Evolutionary conservation across 64 coral and sea anemone genomes (phyloP), one percentile per base, ranked within the genome.

Genomic region (Astreopora myriophthalma): DNA sequence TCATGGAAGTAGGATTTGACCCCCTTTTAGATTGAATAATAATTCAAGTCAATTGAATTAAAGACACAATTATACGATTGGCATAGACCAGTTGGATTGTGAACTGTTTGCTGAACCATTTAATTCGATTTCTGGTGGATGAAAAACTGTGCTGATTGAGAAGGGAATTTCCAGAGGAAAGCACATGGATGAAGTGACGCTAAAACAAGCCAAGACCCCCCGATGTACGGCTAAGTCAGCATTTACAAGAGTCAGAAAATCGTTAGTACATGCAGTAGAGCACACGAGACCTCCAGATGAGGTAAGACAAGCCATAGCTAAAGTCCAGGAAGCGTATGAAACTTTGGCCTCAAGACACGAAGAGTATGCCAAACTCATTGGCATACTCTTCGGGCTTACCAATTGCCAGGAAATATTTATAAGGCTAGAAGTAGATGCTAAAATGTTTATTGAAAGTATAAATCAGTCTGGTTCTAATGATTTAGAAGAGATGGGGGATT

Each of bases 171-270:
- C 39, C 39, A 42, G 10, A 42, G 39, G 39, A 42, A 42, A 42
- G 39, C 39, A 11, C 49, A 66, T 85, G 81, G 81, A 35, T 25
- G 57, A 55, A 40, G 26, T 16, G 40, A 48, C 35, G 35, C 35
- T 89, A 89, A 89, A 89, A 37, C 31, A 49, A 76, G 73, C 87
- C 17, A 89, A 89, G 58, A 78, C 58, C 13, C 34, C 64, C 16
- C 73, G 87, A 64, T 52, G 87, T 22, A 78, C 87, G 28, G 87
- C 87, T 28, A 66, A 89, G 36, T 75, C 87, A 2, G 87, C 72
- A 25, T 89, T 78, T 33, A 89, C 87, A 36, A 89, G 87, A 61
- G 44, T 57, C 38, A 22, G 67, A 77, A 89, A 77, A 28, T 4
- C 72, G 37, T 28, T 89, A 10, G 51, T 76, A 14, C 32, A 89